Conservation (phyloP, 1,140 invertebrate species). For the Atta colombica region DNA sequence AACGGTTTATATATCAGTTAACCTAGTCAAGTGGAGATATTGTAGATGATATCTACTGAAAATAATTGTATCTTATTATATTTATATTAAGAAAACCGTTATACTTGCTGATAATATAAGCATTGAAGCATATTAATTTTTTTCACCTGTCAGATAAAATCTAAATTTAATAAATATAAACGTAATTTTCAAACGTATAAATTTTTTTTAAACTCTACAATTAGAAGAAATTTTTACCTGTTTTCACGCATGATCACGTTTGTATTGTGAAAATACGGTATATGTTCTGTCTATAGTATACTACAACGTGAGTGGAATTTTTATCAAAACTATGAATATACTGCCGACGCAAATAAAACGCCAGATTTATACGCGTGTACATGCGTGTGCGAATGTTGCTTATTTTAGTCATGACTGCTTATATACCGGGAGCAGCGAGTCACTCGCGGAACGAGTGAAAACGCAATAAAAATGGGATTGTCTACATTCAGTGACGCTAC, state of each 20-base stretch:
- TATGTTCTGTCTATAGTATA: background rate
- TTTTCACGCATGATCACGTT: background rate
- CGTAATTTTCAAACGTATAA: background rate
- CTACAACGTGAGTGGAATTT: slow-evolving; percentile 28
- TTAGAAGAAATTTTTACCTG: background rate
- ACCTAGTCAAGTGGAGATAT: slow-evolving; percentile 9
- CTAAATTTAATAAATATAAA: background rate
- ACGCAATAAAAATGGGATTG: slow-evolving; percentile 49
- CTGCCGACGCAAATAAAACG: slow-evolving; percentile 34
- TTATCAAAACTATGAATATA: slow-evolving; percentile 32
- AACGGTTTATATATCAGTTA: slow-evolving; percentile 26
- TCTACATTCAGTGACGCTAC: slow-evolving; percentile 38
- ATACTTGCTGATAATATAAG: background rate
- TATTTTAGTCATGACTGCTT: slow-evolving; percentile 30
- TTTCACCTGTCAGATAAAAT: background rate
- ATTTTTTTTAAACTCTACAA: background rate
- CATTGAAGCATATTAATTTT: background rate
- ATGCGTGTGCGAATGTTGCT: slow-evolving; percentile 29
- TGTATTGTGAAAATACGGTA: background rate
- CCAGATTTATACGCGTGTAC: slow-evolving; percentile 17
- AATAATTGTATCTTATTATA: slow-evolving; percentile 36
- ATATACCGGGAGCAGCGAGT: slow-evolving; percentile 45
- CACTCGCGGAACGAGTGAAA: slow-evolving; percentile 58
- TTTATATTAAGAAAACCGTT: background rate
- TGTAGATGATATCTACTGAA: background rate